A percentile compares a stretch with the other conserved stretches of the same genome.
Evolutionary conservation across 2,888 invertebrate species (phyloP).

Genomic region (Callimorpha dominula): DNA sequence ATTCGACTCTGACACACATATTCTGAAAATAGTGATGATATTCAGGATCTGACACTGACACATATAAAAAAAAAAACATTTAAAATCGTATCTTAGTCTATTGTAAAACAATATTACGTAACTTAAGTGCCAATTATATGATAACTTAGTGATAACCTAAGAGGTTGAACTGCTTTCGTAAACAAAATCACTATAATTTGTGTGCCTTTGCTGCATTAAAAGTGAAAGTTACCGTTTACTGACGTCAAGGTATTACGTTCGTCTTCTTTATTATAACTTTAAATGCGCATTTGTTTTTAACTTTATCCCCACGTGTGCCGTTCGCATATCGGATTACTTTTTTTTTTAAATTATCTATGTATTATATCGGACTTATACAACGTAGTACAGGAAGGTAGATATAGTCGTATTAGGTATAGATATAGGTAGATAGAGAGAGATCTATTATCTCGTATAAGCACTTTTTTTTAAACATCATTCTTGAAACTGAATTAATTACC

Average conservation of each 20-base stretch:
- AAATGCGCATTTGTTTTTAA: background rate
- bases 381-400: background rate
- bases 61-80: too few species aligned
- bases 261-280: background rate
- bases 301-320: background rate
- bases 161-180: background rate
- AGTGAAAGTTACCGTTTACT: constrained; percentile 5
- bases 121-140: background rate
- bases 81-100: too few species aligned
- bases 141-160: constrained; percentile 3
- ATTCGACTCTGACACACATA: too few species aligned
- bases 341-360: background rate
- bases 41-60: too few species aligned
- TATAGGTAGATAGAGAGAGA: too few species aligned
- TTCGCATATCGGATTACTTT: background rate
- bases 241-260: background rate
- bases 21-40: too few species aligned
- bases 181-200: background rate
- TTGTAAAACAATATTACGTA: background rate
- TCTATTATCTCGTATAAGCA: background rate
- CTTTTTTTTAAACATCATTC: background rate
- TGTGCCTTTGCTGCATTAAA: background rate
- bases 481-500: background rate
- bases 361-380: background rate
- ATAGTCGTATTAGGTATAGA: too few species aligned